Evolutionary conservation across 2,113 vertebrate genomes (phyloP), one percentile per base, ranked within the genome.

Genomic region (Otis tarda): DNA sequence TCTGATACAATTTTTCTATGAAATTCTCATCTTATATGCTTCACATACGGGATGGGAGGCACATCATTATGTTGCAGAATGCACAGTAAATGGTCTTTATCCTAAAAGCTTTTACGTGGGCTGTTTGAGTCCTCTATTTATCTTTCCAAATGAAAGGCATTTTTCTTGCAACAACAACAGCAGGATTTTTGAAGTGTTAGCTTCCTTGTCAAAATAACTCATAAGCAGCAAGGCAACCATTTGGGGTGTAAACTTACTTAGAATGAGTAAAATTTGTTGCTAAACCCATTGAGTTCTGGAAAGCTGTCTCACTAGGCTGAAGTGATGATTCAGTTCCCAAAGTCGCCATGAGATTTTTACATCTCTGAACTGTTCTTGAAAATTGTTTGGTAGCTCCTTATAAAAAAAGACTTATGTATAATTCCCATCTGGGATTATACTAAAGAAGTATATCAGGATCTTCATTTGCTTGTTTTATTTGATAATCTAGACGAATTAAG

Each of bases 151-250:
- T 64, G 45, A 64, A 53, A 64, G 39, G 57, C 30, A 12, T 83
- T 90, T 91, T 87, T n/a, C 43, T 90, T 93, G 73, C 25, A 84
- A 68, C n/a, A 35, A 35, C 73, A 93, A 43, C 43, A 81, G 83
- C 24, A 65, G 59, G 49, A 55, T 61, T 87, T 61, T 79, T 73
- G 11, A 92, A 84, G 83, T 86, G 88, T 77, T 93, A 50, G 20
- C 60, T 83, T 85, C 55, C 71, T 63, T 94, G 92, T 96, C 92
- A 90, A 94, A 94, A 83, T 88, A 96, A 55, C 35, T 87, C 71
- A 68, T 78, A 69, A 63, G 68, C 73, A 93, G 82, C n/a, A 70
- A 3, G 71, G 71, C 43, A 71, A 41, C 85, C 87, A 59, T 95
- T 93, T 95, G 82, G 92, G 24, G 76, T 12, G 4, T 91, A 55